Evolutionary conservation across 2,888 invertebrate species (phyloP).

Genomic region (Cataglyphis cursor): DNA sequence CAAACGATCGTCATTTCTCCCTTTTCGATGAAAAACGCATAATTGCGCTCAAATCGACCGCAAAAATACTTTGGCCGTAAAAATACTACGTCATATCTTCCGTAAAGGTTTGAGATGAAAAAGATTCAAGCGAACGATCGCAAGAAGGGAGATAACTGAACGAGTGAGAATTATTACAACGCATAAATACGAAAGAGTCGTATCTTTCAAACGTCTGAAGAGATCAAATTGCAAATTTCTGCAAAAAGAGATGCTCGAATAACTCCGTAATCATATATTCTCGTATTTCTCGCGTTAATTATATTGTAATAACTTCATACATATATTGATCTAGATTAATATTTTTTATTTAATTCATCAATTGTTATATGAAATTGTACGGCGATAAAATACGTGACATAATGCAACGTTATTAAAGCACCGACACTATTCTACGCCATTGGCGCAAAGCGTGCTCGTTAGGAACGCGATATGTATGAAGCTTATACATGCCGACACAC

Average conservation of each 20-base stretch:
- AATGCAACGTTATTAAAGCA: neutral
- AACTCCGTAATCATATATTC: neutral
- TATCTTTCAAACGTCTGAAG: neutral
- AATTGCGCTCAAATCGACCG: conserved; percentile 18
- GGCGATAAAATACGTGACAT: neutral
- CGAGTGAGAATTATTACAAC: conserved; percentile 5
- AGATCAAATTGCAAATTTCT: conserved; percentile 14
- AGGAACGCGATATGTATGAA: conserved; percentile 12
- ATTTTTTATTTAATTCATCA: neutral
- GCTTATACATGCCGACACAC: conserved; percentile 2
- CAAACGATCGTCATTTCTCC: conserved; percentile 61
- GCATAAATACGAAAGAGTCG: neutral
- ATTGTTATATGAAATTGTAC: conserved; percentile 5
- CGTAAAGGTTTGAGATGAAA: neutral
- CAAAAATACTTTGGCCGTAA: neutral
- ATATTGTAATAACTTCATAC: neutral
- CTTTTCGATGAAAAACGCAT: conserved; percentile 28
- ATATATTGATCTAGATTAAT: neutral
- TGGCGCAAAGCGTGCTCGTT: conserved; percentile 33
- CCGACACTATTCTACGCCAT: conserved; percentile 27
- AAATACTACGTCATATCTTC: conserved; percentile 44
- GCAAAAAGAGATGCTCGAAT: neutral
- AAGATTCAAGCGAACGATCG: conserved; percentile 4
- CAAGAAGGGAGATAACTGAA: neutral
- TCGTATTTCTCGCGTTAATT: neutral